Evolutionary conservation across 2,113 vertebrate genomes (phyloP), one percentile per base, ranked within the genome.

Genomic region (Pontoporia blainvillei): DNA sequence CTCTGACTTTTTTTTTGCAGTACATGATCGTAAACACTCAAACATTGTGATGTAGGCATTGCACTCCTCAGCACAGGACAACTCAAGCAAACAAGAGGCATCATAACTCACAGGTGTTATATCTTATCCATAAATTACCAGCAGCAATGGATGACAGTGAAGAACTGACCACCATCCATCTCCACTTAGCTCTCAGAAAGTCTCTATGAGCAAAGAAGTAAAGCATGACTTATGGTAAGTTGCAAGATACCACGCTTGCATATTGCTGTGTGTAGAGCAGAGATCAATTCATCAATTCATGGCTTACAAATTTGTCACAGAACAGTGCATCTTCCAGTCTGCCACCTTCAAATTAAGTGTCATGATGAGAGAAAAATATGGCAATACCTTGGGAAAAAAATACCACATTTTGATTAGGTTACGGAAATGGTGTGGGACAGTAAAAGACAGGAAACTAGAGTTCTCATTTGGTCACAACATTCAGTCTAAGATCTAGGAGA

Each of bases 291-390:
- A 13, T 86, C 98, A 96, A 97, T 97, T 96, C 64, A 13, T 86
- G 82, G 89, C 86, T 93, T 93, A 96, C 94, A 96, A 20, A 96
- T 97, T 92, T 94, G 96, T 97, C 93, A 97, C 71, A 93, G 79
- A 69, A 93, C 83, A 90, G 76, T 97, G 94, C 73, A 61, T 96
- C 89, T 97, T 97, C 76, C 41, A 94, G 94, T 94, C 96, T 97
- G 93, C 95, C 85, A 95, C 96, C 85, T 97, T 94, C 94, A 96
- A 96, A 96, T 97, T 96, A 97, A 95, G 94, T 97, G 96, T 97
- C 96, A 93, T 95, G 94, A 97, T 96, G 91, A 96, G 61, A 95
- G 82, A 96, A 96, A 97, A 96, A 96, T 96, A 97, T 44, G 44
- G 86, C 57, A 36, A n/a, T 90, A 44, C 78, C 57, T 82, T 75